Percentiles rank a stretch among this genome's conserved stretches.
Conservation (phyloP, 2,888 invertebrate species). For the Selenia dentaria region DNA sequence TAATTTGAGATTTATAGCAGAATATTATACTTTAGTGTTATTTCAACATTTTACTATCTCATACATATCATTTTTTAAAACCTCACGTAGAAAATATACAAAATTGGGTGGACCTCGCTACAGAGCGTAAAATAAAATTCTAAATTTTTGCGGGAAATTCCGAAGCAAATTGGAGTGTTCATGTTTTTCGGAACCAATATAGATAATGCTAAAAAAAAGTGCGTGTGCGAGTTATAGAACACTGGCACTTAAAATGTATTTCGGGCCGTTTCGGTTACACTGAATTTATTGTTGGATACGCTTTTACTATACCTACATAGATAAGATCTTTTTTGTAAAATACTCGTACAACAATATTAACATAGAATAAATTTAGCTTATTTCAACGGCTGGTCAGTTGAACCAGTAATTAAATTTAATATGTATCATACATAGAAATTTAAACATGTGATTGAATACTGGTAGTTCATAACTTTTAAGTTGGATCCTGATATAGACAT, state of each 20-base stretch:
- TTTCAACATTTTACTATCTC: constrained; percentile 4
- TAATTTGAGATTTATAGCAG: too few species aligned
- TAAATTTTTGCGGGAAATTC: constrained; percentile 8
- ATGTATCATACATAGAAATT: too few species aligned
- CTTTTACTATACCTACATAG: neutral
- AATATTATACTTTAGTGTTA: neutral
- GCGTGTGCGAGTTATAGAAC: neutral
- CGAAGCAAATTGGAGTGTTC: constrained; percentile 8
- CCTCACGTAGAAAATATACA: constrained; percentile 14
- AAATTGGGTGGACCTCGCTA: constrained; percentile 21
- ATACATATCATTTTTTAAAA: constrained; percentile 8
- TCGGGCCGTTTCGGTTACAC: neutral
- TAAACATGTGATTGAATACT: too few species aligned
- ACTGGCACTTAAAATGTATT: neutral
- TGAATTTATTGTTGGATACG: neutral
- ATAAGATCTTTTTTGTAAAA: too few species aligned
- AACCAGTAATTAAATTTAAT: too few species aligned
- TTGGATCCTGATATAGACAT: too few species aligned
- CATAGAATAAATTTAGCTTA: too few species aligned
- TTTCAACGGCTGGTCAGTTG: too few species aligned
- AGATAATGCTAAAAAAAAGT: neutral
- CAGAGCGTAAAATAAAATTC: constrained; percentile 23
- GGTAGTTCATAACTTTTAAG: too few species aligned
- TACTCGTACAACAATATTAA: too few species aligned
- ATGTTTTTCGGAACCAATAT: constrained; percentile 9